Evolutionary conservation across 2,888 invertebrate species (phyloP).

Genomic region (Neuroscelio doddi): DNA sequence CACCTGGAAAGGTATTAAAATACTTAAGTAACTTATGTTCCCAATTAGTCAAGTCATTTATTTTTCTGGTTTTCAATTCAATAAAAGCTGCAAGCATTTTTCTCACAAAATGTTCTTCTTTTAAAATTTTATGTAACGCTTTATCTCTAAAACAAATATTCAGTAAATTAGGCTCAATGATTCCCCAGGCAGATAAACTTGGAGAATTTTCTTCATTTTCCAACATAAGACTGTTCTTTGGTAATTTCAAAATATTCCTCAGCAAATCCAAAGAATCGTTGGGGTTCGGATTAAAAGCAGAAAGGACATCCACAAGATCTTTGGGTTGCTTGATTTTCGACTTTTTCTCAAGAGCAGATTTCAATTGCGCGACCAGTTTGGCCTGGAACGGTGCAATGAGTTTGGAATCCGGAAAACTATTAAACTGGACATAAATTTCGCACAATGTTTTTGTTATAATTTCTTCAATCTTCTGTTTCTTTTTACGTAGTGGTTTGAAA

Average conservation of each 20-base stretch:
- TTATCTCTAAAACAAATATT: slow-evolving; percentile 70
- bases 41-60: slow-evolving; percentile 8
- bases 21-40: background rate
- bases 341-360: slow-evolving; percentile 72
- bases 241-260: slow-evolving; percentile 68
- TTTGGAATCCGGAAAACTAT: background rate
- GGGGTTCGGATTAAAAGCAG: slow-evolving; percentile 38
- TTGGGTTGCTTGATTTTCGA: slow-evolving; percentile 68
- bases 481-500: slow-evolving; percentile 66
- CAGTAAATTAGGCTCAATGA: slow-evolving; percentile 76
- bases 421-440: slow-evolving; percentile 51
- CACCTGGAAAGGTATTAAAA: background rate
- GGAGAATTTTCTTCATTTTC: slow-evolving; percentile 72
- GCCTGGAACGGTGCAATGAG: slow-evolving; percentile 72
- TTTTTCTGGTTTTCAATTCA: slow-evolving; percentile 48
- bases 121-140: slow-evolving; percentile 12
- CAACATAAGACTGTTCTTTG: slow-evolving; percentile 69
- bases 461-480: slow-evolving; percentile 52
- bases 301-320: slow-evolving; percentile 13
- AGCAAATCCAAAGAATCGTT: slow-evolving; percentile 73
- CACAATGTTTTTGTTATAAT: slow-evolving; percentile 64
- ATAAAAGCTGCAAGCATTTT: slow-evolving; percentile 50
- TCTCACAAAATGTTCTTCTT: slow-evolving; percentile 51
- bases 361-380: slow-evolving; percentile 74
- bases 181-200: slow-evolving; percentile 74